Conservation (phyloP, 2,888 invertebrate genomes). For the Prionchulus punctatus region DNA sequence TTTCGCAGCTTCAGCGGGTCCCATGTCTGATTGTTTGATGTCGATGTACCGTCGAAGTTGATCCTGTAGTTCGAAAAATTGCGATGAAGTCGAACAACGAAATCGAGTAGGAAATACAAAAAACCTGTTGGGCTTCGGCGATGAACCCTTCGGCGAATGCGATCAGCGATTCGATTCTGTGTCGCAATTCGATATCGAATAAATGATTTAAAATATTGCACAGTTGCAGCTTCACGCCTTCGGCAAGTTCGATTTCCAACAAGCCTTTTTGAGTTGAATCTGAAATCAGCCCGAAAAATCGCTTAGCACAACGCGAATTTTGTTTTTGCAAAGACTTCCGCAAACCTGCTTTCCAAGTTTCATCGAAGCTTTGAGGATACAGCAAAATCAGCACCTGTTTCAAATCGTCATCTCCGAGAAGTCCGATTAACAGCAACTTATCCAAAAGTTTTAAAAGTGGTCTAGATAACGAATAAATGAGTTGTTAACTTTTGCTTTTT, state of each 20-base stretch:
- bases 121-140: slow-evolving; percentile 66
- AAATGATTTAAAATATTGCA: slow-evolving; percentile 88
- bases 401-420: slow-evolving; percentile 80
- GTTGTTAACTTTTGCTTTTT: no score
- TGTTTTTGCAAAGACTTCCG: no score
- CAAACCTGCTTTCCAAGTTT: no score
- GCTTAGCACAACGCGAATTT: no score
- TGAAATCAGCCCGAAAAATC: no score
- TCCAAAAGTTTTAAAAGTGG: slow-evolving; percentile 87
- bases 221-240: slow-evolving; percentile 93
- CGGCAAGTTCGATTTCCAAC: slow-evolving; percentile 90
- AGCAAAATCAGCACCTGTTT: slow-evolving; percentile 77
- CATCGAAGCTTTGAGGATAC: slow-evolving; percentile 89
- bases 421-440: slow-evolving; percentile 76
- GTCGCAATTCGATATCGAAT: slow-evolving; percentile 80
- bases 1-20: slow-evolving; percentile 92
- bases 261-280: slow-evolving; percentile 55
- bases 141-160: slow-evolving; percentile 89
- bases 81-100: no score
- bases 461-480: slow-evolving; percentile 52
- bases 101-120: no score
- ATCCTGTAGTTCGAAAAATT: no score
- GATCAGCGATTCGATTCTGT: slow-evolving; percentile 84
- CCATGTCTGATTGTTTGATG: slow-evolving; percentile 93
- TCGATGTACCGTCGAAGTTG: slow-evolving; percentile 86